Percentiles rank a stretch among this genome's conserved stretches.
Evolutionary conservation across 1,140 invertebrate species (phyloP).

Genomic region (Cryptotermes secundus): DNA sequence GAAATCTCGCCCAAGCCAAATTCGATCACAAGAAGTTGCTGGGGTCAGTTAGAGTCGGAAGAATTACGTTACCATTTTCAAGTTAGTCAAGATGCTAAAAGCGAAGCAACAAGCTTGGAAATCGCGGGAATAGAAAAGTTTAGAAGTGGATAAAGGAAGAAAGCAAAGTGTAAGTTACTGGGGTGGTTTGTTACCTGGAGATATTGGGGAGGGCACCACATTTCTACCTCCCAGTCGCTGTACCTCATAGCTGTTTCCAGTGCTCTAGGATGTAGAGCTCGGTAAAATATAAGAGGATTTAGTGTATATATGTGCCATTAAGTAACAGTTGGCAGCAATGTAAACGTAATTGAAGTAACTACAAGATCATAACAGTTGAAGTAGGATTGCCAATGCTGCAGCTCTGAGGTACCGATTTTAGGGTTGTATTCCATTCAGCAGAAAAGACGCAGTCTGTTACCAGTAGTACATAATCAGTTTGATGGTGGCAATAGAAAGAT

Average conservation of each 20-base stretch:
- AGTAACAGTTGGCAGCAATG: neutral
- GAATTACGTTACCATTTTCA: conserved; percentile 1
- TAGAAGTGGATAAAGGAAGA: conserved; percentile 7
- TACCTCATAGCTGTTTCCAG: neutral
- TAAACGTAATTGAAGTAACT: neutral
- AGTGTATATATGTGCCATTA: too few species aligned
- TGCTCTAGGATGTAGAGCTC: neutral
- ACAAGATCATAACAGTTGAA: neutral
- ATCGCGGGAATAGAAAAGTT: neutral
- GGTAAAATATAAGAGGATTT: too few species aligned
- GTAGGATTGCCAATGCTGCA: neutral
- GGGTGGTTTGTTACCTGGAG: neutral
- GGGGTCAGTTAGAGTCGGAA: conserved; percentile 8
- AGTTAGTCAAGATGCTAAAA: conserved; percentile 19
- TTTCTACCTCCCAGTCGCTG: neutral
- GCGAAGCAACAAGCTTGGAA: conserved; percentile 8
- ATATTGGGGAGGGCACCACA: neutral
- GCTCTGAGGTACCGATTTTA: neutral
- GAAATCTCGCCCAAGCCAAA: conserved; percentile 21
- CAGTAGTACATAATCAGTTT: neutral
- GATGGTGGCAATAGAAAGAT: too few species aligned
- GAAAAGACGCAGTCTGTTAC: too few species aligned
- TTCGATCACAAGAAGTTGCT: conserved; percentile 23
- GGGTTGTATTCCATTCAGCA: neutral
- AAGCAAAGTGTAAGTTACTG: conserved; percentile 13